A percentile compares a stretch with the other conserved stretches of the same genome.
Conservation (phyloP, 2,113 vertebrate genomes). For the Otolemur garnettii region DNA sequence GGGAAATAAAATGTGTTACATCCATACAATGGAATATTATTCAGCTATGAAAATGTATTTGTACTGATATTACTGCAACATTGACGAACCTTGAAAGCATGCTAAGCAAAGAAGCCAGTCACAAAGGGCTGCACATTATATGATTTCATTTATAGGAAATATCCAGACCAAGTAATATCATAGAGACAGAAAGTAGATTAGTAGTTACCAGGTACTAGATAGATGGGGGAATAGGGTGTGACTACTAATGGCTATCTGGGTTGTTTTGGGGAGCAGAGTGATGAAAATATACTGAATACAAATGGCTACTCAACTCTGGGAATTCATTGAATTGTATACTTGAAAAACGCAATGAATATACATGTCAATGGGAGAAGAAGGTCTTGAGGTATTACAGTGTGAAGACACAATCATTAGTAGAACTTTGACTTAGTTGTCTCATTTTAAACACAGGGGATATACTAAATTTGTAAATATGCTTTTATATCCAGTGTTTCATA, state of each 20-base stretch:
- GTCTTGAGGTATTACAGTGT: background rate
- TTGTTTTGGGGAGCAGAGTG: background rate
- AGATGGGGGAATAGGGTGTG: rapidly evolving
- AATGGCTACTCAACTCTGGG: background rate
- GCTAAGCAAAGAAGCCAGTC: background rate
- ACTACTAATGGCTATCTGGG: background rate
- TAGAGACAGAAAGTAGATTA: background rate
- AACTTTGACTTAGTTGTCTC: background rate
- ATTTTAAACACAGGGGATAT: background rate
- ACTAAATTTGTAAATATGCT: background rate
- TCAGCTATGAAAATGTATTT: background rate
- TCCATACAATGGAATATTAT: background rate
- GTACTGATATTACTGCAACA: background rate
- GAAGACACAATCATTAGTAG: background rate
- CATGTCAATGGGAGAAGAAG: too few relatives aligned
- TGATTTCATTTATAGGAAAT: background rate
- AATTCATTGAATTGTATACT: background rate
- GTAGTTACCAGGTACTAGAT: background rate
- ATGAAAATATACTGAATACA: background rate
- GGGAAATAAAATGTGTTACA: background rate
- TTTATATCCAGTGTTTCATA: background rate
- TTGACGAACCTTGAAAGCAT: too few relatives aligned
- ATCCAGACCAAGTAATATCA: background rate
- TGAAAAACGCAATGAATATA: background rate
- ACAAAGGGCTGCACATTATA: background rate